A percentile compares a stretch with the other conserved stretches of the same genome.
Conservation (phyloP, 1,140 invertebrate genomes). For the Pristionchus pacificus region DNA sequence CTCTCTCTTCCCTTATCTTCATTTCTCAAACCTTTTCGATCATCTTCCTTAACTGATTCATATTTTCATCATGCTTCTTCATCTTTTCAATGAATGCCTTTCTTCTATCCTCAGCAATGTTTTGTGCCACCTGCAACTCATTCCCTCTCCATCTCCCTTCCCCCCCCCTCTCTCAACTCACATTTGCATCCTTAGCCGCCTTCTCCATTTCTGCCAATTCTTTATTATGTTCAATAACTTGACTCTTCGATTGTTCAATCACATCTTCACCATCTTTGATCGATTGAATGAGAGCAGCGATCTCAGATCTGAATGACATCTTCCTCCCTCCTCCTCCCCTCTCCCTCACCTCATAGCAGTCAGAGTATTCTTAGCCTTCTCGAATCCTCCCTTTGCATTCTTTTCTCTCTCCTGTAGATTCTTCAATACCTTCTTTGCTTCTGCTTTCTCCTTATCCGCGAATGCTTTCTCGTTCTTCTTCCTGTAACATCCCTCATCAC, state of each 20-base stretch:
- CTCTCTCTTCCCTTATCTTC: background rate
- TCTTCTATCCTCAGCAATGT: background rate
- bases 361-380: constrained; percentile 30
- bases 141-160: background rate
- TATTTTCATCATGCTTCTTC: no score
- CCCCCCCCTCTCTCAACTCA: background rate
- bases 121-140: background rate
- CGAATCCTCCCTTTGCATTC: constrained; percentile 34
- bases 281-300: background rate
- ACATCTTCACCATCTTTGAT: constrained; percentile 2
- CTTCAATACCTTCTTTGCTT: constrained; percentile 40
- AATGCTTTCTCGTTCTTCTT: constrained; percentile 36
- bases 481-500: constrained; percentile 16
- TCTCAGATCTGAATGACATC: constrained; percentile 18
- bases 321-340: constrained; percentile 18
- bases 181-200: background rate
- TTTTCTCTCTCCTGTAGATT: constrained; percentile 42
- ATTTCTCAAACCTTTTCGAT: background rate
- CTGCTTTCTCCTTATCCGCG: constrained; percentile 41
- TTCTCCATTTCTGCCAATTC: background rate
- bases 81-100: no score
- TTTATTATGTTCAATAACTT: constrained; percentile 10
- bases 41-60: no score
- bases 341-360: constrained; percentile 18
- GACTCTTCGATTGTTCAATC: constrained; percentile 7